Base-by-base conservation (phyloP, 1,140 invertebrate species). In the Ceratosolen fusciceps region DNA sequence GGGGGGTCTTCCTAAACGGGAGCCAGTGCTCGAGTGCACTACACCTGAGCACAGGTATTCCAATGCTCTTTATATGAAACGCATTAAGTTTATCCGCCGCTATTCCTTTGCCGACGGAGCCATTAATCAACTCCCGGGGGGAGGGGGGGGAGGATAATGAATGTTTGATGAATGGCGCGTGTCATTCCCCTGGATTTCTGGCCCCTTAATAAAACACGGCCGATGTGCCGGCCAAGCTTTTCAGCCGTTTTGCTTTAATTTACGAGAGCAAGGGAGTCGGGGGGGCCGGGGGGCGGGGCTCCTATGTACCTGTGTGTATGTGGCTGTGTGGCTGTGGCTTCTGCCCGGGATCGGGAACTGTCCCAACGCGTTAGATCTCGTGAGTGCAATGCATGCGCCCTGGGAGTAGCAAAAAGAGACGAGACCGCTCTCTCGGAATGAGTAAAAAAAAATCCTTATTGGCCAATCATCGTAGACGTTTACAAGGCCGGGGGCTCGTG, bases 121-220 rank as follows among this genome's bases (percentile, higher is more conserved):
- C 31, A 65, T 65, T 65, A 65, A 37, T 65, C 60, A 65, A n/a
- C 19, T 31, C 12, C 5, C n/a, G n/a, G n/a, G n/a, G n/a, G n/a
- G n/a, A n/a, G n/a, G n/a, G n/a, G n/a, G n/a, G n/a, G n/a, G n/a
- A 37, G 19, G n/a, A 65, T 65, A 65, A 65, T 65, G 16, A n/a
- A 65, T 37, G 26, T 37, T 65, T 37, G 60, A 37, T 37, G 31
- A 65, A 65, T 65, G 0, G 34, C 21, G 31, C n/a, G 34, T 37
- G 60, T 65, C 14, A 37, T 37, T 37, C 34, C 5, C 0, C 7
- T 12, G 60, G 14, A 65, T 37, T 65, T 37, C 2, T n/a, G 14
- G 31, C 16, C 12, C 31, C 8, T 19, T 65, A 62, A 16, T 65
- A 65, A 37, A 65, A 37, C 14, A n/a, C 31, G 16, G 8, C 14